A percentile compares a stretch with the other conserved stretches of the same genome.
Conservation (phyloP, 2,113 vertebrate genomes). For the Thryonomys swinderianus region DNA sequence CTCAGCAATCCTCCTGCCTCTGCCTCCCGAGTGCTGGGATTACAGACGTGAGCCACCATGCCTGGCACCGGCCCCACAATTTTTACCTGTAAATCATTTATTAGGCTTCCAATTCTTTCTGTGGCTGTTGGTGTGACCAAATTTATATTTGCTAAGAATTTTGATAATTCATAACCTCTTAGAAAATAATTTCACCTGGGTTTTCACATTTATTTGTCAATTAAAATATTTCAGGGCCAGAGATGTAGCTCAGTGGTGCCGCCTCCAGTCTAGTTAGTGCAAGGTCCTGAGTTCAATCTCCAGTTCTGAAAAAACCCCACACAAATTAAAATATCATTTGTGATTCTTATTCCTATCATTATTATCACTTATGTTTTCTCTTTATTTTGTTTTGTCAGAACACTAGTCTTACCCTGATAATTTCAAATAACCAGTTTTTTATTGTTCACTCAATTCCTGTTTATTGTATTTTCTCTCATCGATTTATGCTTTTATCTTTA, state of each 20-base stretch:
- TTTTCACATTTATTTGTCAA: slow-evolving; percentile 38
- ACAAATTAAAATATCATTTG: neutral
- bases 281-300: too few relatives aligned
- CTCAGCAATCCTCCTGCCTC: too few relatives aligned
- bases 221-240: neutral
- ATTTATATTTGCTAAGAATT: slow-evolving; percentile 18
- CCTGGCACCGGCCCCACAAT: too few relatives aligned
- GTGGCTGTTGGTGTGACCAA: neutral
- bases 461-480: neutral
- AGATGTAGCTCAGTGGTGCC: too few relatives aligned
- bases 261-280: too few relatives aligned
- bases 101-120: neutral
- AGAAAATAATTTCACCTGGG: slow-evolving; percentile 11
- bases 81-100: slow-evolving; percentile 13
- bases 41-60: too few relatives aligned
- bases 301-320: too few relatives aligned
- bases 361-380: slow-evolving; percentile 27
- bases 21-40: too few relatives aligned
- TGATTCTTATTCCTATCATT: neutral
- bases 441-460: neutral
- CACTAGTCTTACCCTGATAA: neutral
- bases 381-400: slow-evolving; percentile 30
- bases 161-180: slow-evolving; percentile 32
- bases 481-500: slow-evolving; percentile 15
- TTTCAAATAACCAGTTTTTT: slow-evolving; percentile 19